Evolutionary conservation across 2,888 invertebrate species (phyloP), one percentile per base, ranked within the genome.

Genomic region (Dyspetes luteomarginatus): DNA sequence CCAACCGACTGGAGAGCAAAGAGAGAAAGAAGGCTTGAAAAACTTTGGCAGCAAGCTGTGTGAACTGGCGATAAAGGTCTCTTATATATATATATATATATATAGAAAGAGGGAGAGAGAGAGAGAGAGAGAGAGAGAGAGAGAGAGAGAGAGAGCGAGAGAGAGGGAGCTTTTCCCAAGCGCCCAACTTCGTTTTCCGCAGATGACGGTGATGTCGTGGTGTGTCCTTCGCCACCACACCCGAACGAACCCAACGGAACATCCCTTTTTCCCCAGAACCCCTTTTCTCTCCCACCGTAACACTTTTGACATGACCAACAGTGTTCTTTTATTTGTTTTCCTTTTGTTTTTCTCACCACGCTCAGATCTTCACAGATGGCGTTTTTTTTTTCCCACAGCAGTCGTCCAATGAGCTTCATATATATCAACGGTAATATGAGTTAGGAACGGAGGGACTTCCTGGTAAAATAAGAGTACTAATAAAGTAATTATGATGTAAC

Each of bases 201-300:
- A 24, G 36, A 50, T 58, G 52, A 65, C 67, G 74, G 28, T 36
- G 67, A 74, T 45, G 67, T 22, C 58, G 74, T 58, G 74, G 74
- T 60, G 67, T 75, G 74, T 75, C 74, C 58, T 67, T 58, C 58
- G 74, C 41, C 58, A 60, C 74, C 74, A 36, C 67, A 41, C 48
- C 74, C 43, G 50, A 55, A 64, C 55, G 43, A 9, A 64, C 62
- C 62, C 43, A 65, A 30, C 56, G 48, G 50, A 67, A 75, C 45
- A 75, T 67, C 56, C 67, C 64, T 55, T 55, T 64, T 9, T 15
- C 64, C 19, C 48, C 24, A 75, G 22, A 62, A 41, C 15, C 19
- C 36, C 30, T 7, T 7, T 30, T 30, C 15, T 28, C 4, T 22
- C 60, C 12, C 24, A 43, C 43, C 22, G 41, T 7, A 56, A 69